Base-by-base conservation (phyloP, 1,140 invertebrate genomes). In the Drosophila nigromelanica region DNA sequence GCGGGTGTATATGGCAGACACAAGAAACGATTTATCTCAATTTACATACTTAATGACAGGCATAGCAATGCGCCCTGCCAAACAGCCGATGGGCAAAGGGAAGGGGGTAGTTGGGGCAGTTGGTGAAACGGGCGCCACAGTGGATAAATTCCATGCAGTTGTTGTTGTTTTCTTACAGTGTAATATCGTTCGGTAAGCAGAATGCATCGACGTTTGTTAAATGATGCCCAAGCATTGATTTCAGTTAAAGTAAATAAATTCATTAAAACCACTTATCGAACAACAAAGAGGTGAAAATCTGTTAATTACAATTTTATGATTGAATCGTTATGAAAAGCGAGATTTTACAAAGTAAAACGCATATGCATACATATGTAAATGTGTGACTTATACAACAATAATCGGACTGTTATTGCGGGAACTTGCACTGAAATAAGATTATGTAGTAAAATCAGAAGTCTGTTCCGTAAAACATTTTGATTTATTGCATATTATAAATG, bases 41-140 rank as follows among this genome's bases (percentile, higher is more conserved):
- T 87, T 87, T 87, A 87, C 82, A 87, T 87, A 87, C 82, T 87
- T 89, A 87, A 87, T 89, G 82, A 87, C 82, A 87, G 83, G 75
- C 82, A 89, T 78, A 82, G 73, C 78, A 86, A 73, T 81, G 70
- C 75, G 81, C 66, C 73, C 77, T 76, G 62, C 66, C 45, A 27
- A 40, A 40, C 39, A 47, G 39, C 27, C 51, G 68, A 58, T 64
- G 33, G 40, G 0, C 24, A 18, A 27, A 7, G 8, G 14, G 47
- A 18, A 18, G 35, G n/a, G 12, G 50, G 24, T 27, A 14, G 12
- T 4, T 21, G 15, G 58, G 43, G 4, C 27, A 27, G 27, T 27
- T 27, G 27, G 27, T 8, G 33, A 35, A 21, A 10, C 27, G 8
- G 55, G 3, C 24, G 33, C 18, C 60, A 69, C 52, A 59, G 45